Base-by-base conservation (phyloP, 2,888 invertebrate genomes). In the Caenorhabditis sp. region DNA sequence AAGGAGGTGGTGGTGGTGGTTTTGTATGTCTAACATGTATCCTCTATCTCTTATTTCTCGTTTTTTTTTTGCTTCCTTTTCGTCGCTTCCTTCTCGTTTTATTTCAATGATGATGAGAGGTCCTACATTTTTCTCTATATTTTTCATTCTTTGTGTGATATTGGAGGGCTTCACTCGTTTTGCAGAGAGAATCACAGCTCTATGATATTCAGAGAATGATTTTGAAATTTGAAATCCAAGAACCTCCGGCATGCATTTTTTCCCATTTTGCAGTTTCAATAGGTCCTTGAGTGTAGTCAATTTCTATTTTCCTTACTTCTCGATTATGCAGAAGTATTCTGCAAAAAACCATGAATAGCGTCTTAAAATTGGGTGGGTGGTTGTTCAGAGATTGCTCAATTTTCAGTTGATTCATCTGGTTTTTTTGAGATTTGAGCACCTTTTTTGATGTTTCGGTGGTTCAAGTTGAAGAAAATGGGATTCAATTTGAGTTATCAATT, bases 101-200 rank as follows among this genome's bases (percentile, higher is more conserved):
- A 26, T 58, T 58, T 63, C 61, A 61, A 31, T 47, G 6, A 19
- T n/a, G 47, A 19, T 19, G 47, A 47, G n/a, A 47, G 47, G 41
- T 61, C 38, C 68, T 12, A 66, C 31, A 49, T 49, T 49, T 66
- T 66, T 31, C 51, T 56, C 69, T 56, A n/a, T 22, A 22, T 56
- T 56, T 28, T 59, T 38, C 31, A 19, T 69, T 58, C 24, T 47
- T 22, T 24, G 10, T n/a, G n/a, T 59, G 10, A 31, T 6, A 12
- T 12, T 6, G 14, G 41, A 16, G 54, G 58, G 58, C 58, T 56
- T 70, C n/a, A n/a, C n/a, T n/a, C 72, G 26, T 28, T 64, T 47
- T 28, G 26, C 26, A 28, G 12, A 28, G n/a, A n/a, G 44, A 64
- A 64, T 47, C 64, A 28, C 47, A 24, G n/a, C n/a, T n/a, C n/a